phyloP scores from a whole-genome alignment of 2,113 vertebrate species.

The Pavo muticus region DNA sequence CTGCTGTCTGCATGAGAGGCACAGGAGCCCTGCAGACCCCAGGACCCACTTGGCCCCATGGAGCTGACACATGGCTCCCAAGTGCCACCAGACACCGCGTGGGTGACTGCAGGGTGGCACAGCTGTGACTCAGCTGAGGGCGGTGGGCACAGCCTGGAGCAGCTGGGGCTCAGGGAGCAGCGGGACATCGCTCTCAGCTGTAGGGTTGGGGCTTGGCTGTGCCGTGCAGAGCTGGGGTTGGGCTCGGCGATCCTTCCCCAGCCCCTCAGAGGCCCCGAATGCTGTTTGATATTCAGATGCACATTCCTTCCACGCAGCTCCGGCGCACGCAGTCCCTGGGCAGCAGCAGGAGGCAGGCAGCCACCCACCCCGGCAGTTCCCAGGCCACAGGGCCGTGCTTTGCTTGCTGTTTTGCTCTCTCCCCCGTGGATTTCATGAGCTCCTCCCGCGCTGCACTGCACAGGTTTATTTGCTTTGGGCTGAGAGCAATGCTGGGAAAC shows the following conservation, averaged over 20 bases:
- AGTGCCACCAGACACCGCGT: no score
- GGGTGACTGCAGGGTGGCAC: no score
- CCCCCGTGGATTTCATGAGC: not conserved
- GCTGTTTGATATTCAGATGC: not conserved
- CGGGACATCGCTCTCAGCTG: no score
- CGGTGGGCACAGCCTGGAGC: no score
- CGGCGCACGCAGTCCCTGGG: not conserved
- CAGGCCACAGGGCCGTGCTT: not conserved
- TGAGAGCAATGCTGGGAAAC: not conserved
- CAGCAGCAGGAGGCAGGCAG: not conserved
- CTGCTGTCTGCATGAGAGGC: not conserved
- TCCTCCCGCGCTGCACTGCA: fast-evolving
- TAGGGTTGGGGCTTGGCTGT: no score
- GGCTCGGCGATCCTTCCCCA: no score
- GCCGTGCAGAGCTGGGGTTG: no score
- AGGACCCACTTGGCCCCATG: fast-evolving
- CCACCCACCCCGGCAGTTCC: not conserved
- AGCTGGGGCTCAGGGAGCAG: no score
- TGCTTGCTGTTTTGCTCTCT: not conserved
- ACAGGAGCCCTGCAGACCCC: fast-evolving
- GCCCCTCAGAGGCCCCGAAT: not conserved
- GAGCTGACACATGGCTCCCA: not conserved
- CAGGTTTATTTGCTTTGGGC: not conserved
- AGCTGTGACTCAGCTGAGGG: no score
- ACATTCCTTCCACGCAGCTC: constrained; percentile 19